Conservation (phyloP, 2,797 vertebrate species). For the Scolopax rusticola region DNA sequence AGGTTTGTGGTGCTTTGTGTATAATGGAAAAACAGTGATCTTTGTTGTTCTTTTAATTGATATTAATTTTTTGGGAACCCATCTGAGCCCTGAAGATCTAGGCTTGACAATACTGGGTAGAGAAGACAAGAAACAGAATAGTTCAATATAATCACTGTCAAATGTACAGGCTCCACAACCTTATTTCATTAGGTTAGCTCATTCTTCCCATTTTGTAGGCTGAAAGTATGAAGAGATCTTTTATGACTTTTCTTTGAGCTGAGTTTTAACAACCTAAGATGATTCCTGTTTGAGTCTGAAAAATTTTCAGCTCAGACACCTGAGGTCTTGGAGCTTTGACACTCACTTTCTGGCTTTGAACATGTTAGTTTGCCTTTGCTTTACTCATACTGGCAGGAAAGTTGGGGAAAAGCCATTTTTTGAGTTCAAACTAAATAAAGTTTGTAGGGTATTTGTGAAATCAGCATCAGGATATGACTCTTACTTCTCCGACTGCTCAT, state of each 20-base stretch:
- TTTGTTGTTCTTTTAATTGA: not conserved
- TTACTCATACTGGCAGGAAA: not conserved
- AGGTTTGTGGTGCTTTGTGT: not conserved
- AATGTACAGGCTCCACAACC: not conserved
- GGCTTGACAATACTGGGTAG: not conserved
- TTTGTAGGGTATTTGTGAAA: not conserved
- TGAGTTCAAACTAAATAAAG: not conserved
- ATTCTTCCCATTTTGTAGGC: not conserved
- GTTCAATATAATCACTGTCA: not conserved
- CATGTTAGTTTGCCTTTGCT: not conserved
- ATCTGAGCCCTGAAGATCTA: not conserved
- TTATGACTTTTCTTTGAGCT: rapidly evolving
- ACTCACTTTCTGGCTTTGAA: not conserved
- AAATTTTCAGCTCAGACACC: not conserved
- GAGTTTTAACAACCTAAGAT: not conserved
- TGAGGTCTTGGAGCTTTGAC: not conserved
- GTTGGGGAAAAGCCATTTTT: not conserved
- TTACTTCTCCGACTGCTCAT: not conserved
- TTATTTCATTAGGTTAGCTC: not conserved
- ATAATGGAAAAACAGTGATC: not conserved
- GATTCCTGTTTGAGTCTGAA: not conserved
- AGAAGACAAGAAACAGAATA: not conserved
- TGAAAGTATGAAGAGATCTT: not conserved
- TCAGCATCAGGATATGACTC: not conserved
- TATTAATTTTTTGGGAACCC: not conserved